Conservation (phyloP, 2,888 invertebrate species). For the Aleiodes alternator region DNA sequence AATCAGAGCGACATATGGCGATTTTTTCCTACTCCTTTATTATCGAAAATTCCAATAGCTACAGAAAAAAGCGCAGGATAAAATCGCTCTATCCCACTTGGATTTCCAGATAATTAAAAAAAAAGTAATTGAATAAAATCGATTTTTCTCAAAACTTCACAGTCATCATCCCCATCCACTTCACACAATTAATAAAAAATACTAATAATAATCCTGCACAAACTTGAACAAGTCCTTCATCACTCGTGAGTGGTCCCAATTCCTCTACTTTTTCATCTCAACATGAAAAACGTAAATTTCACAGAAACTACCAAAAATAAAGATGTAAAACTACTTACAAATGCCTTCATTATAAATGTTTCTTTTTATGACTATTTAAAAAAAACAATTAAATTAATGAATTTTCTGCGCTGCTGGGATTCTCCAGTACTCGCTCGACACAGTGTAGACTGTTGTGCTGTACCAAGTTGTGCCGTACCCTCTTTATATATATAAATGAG, state of each 20-base stretch:
- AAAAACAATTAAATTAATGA: not conserved
- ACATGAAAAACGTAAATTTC: too few relatives aligned
- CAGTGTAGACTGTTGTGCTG: slow-evolving; percentile 67
- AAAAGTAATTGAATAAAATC: not conserved
- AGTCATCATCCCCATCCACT: too few relatives aligned
- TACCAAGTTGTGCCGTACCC: slow-evolving; percentile 63
- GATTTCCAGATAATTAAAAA: not conserved
- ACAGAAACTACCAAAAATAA: not conserved
- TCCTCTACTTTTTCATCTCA: too few relatives aligned
- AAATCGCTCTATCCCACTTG: not conserved
- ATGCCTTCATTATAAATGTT: slow-evolving; percentile 61
- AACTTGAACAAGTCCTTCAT: too few relatives aligned
- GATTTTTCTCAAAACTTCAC: not conserved
- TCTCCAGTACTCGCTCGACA: slow-evolving; percentile 70
- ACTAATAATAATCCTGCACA: too few relatives aligned
- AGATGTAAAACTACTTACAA: slow-evolving; percentile 60
- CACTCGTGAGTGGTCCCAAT: too few relatives aligned
- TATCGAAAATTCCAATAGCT: not conserved
- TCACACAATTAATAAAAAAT: too few relatives aligned
- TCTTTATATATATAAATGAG: slow-evolving; percentile 66
- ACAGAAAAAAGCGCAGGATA: not conserved
- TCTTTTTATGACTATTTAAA: not conserved
- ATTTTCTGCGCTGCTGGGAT: slow-evolving; percentile 66
- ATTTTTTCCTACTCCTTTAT: too few relatives aligned
- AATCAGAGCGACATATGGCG: not conserved